A percentile compares a stretch with the other conserved stretches of the same genome.
Conservation (phyloP, 1,140 invertebrate species). For the Drosophila lini region DNA sequence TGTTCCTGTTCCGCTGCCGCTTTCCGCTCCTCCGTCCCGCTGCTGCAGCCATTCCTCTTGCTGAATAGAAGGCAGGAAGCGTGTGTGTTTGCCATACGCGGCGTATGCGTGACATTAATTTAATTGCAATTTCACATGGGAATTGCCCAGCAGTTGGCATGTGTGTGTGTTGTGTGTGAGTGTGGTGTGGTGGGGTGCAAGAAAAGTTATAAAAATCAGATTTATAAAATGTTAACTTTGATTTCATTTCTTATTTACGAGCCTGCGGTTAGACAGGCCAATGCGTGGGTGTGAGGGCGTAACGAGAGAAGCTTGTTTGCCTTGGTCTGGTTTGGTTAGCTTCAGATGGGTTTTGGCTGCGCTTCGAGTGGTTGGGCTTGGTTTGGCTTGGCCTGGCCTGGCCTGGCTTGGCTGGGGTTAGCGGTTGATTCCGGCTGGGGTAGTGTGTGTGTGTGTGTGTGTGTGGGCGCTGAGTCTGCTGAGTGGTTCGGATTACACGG, state of each 20-base stretch:
- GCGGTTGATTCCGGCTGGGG: constrained; percentile 26
- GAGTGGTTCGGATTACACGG: constrained; percentile 44
- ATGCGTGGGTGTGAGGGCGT: constrained; percentile 22
- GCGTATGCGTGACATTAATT: constrained; percentile 83
- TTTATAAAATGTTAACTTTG: constrained; percentile 83
- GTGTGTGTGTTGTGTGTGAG: constrained; percentile 15
- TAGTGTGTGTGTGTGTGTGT: constrained; percentile 3
- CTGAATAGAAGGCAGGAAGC: constrained; percentile 44
- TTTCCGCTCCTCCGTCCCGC: constrained; percentile 15
- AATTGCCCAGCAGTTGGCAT: constrained; percentile 17
- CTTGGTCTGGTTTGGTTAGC: constrained; percentile 19
- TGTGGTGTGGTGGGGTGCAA: constrained; percentile 30
- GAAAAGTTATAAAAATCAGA: constrained; percentile 80
- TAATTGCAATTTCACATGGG: constrained; percentile 81
- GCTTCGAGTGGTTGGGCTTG: constrained; percentile 14
- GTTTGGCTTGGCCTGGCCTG: constrained; percentile 1
- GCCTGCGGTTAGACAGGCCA: constrained; percentile 50
- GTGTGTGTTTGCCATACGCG: constrained; percentile 61
- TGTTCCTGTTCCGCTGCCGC: constrained; percentile 62
- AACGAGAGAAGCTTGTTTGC: constrained; percentile 40
- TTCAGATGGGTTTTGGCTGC: constrained; percentile 14
- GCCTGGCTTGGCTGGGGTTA: constrained; percentile 18
- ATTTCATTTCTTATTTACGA: constrained; percentile 83
- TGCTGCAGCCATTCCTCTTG: constrained; percentile 18
- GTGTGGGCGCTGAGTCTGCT: constrained; percentile 7